Evolutionary conservation across 30 jellyfish, hydroid and myxozoan genomes (phyloP), one percentile per base, ranked within the genome.

Genomic region (Morbakka virulenta): DNA sequence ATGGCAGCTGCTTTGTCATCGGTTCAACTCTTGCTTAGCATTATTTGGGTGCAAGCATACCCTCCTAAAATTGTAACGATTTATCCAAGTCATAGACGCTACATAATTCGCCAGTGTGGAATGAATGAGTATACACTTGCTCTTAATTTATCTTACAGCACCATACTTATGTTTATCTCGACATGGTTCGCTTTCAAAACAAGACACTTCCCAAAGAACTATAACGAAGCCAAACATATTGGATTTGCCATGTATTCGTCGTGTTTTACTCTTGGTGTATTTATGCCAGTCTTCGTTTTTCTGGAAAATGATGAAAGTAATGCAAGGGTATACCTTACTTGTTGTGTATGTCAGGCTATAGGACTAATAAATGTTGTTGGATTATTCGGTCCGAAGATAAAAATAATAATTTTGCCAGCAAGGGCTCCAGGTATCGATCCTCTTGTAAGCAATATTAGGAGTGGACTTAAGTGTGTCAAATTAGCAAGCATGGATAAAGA

Each of bases 111-210:
- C 34, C 84, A 79, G 35, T 92, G 98, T 28, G 89, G 70, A 32
- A 66, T 76, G 12, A 83, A 72, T 53, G 77, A 36, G 2, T 82
- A 77, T 34, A 65, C 86, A 14, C 50, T 82, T 80, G 24, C 77
- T 11, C 67, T 86, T 41, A 85, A 92, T 67, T 72, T 92, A 17
- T 71, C 87, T 4, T 84, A 62, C 79, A 92, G 96, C 67, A 32
- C 89, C 17, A 73, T 85, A 13, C 75, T 84, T 52, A 82, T 85
- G 92, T 69, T 81, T 2, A 82, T 77, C 22, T 77, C 93, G 51
- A 92, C 98, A 32, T 75, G 95, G 90, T 78, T 82, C 34, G 98
- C 98, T 9, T 82, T 79, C 83, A 92, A 92, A 49, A 92, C 98
- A 41, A 69, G 98, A 14, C 67, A 84, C 62, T 92, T 85, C 67